Percentiles rank a stretch among this genome's conserved stretches.
Evolutionary conservation across 1,140 invertebrate genomes (phyloP).

Genomic region (Drosophila littoralis): DNA sequence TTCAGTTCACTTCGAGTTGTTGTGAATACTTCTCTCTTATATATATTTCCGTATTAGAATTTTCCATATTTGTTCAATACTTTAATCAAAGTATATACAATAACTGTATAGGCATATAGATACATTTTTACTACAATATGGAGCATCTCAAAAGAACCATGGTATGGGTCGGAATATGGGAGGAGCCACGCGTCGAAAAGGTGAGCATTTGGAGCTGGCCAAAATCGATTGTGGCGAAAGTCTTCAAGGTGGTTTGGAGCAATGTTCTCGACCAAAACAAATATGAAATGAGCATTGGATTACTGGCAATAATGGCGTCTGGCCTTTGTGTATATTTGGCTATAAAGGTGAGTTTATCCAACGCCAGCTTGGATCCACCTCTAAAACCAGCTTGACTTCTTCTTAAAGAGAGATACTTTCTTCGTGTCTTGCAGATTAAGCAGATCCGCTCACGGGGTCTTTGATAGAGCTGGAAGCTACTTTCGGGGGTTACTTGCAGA

Average conservation of each 20-base stretch:
- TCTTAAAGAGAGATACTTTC: no score
- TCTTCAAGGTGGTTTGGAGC: neutral
- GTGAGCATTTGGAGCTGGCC: neutral
- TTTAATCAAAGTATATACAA: neutral
- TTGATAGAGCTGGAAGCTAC: no score
- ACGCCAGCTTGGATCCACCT: neutral
- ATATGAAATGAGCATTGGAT: neutral
- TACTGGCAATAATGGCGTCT: neutral
- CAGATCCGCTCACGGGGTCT: no score
- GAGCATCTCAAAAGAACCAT: neutral
- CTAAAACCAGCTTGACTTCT: no score
- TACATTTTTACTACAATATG: neutral
- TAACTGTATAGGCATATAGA: neutral
- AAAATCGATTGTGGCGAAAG: neutral
- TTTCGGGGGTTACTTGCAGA: no score
- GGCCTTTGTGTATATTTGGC: neutral
- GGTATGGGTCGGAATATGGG: neutral
- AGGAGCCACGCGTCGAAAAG: neutral
- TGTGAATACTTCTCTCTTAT: constrained; percentile 1
- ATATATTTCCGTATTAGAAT: neutral
- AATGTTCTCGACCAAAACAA: neutral
- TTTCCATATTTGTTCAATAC: neutral
- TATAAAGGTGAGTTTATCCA: neutral
- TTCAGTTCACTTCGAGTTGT: neutral
- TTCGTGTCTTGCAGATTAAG: neutral